Evolutionary conservation across 1,140 invertebrate species (phyloP), one percentile per base, ranked within the genome.

Genomic region (Scaptodrosophila lebanonensis): DNA sequence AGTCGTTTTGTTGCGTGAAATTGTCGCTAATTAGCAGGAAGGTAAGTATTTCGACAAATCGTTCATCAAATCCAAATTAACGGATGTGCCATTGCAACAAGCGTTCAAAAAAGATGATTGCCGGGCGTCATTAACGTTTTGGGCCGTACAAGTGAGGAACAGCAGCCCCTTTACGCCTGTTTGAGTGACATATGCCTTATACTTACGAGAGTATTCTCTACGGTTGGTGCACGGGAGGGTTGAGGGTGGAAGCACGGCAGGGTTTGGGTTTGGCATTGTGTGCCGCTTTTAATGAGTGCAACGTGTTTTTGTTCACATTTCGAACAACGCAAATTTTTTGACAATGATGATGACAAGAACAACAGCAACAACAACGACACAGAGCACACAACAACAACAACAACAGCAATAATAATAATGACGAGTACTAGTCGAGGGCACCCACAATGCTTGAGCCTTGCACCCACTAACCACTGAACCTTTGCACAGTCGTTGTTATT

Each of bases 41-140:
- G 4, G 13, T 29, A 29, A 6, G 27, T n/a, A n/a, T n/a, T n/a
- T n/a, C n/a, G n/a, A n/a, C n/a, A n/a, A n/a, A 62, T 65, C 62
- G 66, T 73, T 69, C 66, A 73, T 73, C 69, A 73, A 69, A 73
- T 66, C 59, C 51, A 73, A 73, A 69, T 73, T 73, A 69, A 65
- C 45, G 44, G n/a, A n/a, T n/a, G 39, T 43, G 52, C 39, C 58
- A 27, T 11, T 35, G 36, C 38, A 25, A 25, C 48, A 38, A 36
- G 8, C 17, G 52, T 58, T 69, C 53, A 29, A 43, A 61, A 72
- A n/a, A n/a, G n/a, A 58, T 63, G 60, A 58, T 63, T 45, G 45
- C 39, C 60, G 51, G 25, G 52, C 51, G 60, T 63, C 60, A 63
- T 63, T 63, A 58, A 64, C 56, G 60, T 52, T 59, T 48, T 48